Base-by-base conservation (phyloP, 2,888 invertebrate genomes). In the Drosophila paranaensis region DNA sequence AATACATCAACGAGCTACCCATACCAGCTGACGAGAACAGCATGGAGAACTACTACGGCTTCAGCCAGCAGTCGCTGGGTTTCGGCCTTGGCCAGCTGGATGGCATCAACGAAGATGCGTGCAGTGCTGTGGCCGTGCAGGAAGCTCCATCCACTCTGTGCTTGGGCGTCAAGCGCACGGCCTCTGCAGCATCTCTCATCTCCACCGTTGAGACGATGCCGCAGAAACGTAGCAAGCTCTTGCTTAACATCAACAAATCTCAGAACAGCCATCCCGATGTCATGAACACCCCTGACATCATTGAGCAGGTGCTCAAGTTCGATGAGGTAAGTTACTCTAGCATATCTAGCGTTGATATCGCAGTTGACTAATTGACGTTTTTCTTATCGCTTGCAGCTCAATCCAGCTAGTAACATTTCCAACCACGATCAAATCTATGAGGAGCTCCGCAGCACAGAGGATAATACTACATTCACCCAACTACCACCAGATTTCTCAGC, bases 151-250 rank as follows among this genome's bases (percentile, higher is more conserved):
- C 61, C 56, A 50, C 43, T 16, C 27, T 25, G 16, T 54, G 67
- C 42, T 11, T 40, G 54, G 74, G 72, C 25, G 35, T 71, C 9
- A 89, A 89, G 55, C 89, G 89, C 27, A 56, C 81, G 9, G 81
- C 84, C 16, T 40, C 80, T 10, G 35, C 60, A 27, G 61, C 71
- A 45, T 53, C 39, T 45, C 58, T 54, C 5, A 33, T 48, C 20
- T 37, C 66, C 14, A 43, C 50, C 8, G 45, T 20, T 30, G 71
- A 83, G 39, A 46, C 73, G 27, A 74, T 87, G 70, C 57, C 76
- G n/a, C 71, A 73, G 39, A 90, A 91, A 53, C 90, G 89, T 30
- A 55, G 43, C 10, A 83, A 80, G 20, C 65, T 89, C 30, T 37
- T 54, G 6, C 60, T 90, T 37, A 64, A 75, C 53, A 77, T 82